Evolutionary conservation across 2,797 vertebrate species (phyloP).

Genomic region (Enteromius treurensis): DNA sequence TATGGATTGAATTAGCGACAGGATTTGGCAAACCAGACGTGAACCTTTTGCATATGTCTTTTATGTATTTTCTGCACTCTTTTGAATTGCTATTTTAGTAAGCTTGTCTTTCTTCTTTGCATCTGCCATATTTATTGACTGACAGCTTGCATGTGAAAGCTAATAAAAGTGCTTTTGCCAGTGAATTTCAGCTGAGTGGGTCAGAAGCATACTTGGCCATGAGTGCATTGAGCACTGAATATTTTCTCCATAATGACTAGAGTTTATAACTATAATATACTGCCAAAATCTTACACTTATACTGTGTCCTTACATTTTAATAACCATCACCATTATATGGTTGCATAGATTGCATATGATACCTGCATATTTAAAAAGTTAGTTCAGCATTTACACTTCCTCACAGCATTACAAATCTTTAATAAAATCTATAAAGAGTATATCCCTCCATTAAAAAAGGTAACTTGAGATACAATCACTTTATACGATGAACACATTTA

Average conservation of each 20-base stretch:
- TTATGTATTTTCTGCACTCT: neutral
- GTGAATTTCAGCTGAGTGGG: neutral
- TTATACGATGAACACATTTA: neutral
- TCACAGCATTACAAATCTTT: no score
- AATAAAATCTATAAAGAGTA: no score
- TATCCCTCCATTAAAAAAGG: no score
- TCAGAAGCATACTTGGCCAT: neutral
- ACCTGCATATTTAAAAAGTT: neutral
- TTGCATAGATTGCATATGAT: no score
- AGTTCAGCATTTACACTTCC: no score
- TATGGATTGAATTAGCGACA: neutral
- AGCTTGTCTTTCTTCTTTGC: neutral
- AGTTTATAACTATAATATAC: neutral
- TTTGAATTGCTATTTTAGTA: neutral
- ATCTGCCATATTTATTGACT: constrained; percentile 1
- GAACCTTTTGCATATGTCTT: neutral
- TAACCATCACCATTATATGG: neutral
- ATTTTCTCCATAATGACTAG: neutral
- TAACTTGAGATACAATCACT: neutral
- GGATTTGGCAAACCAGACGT: neutral
- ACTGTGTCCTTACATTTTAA: neutral
- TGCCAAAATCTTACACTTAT: neutral
- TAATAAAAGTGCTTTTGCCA: neutral
- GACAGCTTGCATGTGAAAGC: constrained; percentile 1
- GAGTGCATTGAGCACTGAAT: neutral